These are phyloP conservation scores for Lampris megalopsis DNA, from an alignment of 2,113 vertebrate species.

Conservation along the genomic window DNA sequence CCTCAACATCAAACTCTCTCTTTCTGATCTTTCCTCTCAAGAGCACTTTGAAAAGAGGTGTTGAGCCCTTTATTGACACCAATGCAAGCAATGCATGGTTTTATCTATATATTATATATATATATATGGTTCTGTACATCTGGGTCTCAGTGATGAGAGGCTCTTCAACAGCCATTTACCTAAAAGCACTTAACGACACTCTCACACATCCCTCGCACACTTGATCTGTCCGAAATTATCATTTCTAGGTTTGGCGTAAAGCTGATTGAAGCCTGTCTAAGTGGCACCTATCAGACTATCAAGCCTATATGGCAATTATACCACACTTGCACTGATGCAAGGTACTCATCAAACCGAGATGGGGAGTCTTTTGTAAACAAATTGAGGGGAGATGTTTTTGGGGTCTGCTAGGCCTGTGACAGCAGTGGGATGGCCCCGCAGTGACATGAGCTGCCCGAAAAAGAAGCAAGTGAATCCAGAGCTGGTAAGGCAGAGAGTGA, in stretches of 20 bases:
- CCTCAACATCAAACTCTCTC: conserved; percentile 31
- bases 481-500: conserved; percentile 33
- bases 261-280: conserved; percentile 46
- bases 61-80: conserved; percentile 53
- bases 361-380: conserved; percentile 25
- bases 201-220: conserved; percentile 48
- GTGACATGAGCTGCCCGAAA: conserved; percentile 29
- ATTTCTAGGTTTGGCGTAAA: conserved; percentile 52
- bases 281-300: conserved; percentile 63
- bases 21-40: conserved; percentile 41
- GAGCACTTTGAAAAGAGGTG: conserved; percentile 29
- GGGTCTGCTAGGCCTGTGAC: neutral
- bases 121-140: conserved; percentile 43
- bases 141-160: conserved; percentile 43
- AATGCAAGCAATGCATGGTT: conserved; percentile 10
- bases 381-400: conserved; percentile 6
- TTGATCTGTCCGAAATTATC: conserved; percentile 67
- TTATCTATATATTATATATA: neutral
- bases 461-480: conserved; percentile 25
- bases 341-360: conserved; percentile 37
- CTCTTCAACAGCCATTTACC: conserved; percentile 67
- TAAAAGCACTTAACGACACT: conserved; percentile 71
- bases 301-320: conserved; percentile 62
- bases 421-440: neutral
- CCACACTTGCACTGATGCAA: conserved; percentile 22